phyloP scores from a whole-genome alignment of 1,140 invertebrate species.

The Homalodisca vitripennis region DNA sequence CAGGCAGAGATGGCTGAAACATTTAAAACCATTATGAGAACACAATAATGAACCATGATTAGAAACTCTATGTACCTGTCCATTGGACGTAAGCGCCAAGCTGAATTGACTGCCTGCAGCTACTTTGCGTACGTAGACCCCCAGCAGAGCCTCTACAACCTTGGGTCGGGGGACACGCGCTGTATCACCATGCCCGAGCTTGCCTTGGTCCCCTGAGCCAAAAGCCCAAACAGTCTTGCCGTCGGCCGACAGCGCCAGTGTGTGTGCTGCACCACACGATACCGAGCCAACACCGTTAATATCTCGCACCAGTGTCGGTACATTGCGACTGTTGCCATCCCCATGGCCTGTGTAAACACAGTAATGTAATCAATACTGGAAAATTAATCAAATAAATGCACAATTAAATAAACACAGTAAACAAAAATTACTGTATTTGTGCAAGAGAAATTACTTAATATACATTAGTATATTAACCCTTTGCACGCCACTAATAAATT shows the following conservation, averaged over 20 bases:
- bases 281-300: slow-evolving; percentile 59
- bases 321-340: slow-evolving; percentile 53
- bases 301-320: slow-evolving; percentile 59
- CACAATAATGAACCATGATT: no score
- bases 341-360: slow-evolving; percentile 54
- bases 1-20: no score
- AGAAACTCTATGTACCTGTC: no score
- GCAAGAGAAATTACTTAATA: no score
- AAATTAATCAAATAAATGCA: no score
- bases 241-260: slow-evolving; percentile 60
- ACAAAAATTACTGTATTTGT: no score
- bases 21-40: no score
- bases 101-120: slow-evolving; percentile 60
- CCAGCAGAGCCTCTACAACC: slow-evolving; percentile 61
- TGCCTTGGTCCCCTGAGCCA: slow-evolving; percentile 60
- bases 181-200: slow-evolving; percentile 61
- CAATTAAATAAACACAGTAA: no score
- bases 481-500: no score
- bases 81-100: slow-evolving; percentile 58
- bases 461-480: no score
- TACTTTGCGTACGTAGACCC: slow-evolving; percentile 59
- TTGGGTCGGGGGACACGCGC: slow-evolving; percentile 57
- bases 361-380: no score
- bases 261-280: slow-evolving; percentile 63
- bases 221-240: slow-evolving; percentile 66